Evolutionary conservation across 2,797 vertebrate genomes (phyloP).

Genomic region (Champsocephalus gunnari): DNA sequence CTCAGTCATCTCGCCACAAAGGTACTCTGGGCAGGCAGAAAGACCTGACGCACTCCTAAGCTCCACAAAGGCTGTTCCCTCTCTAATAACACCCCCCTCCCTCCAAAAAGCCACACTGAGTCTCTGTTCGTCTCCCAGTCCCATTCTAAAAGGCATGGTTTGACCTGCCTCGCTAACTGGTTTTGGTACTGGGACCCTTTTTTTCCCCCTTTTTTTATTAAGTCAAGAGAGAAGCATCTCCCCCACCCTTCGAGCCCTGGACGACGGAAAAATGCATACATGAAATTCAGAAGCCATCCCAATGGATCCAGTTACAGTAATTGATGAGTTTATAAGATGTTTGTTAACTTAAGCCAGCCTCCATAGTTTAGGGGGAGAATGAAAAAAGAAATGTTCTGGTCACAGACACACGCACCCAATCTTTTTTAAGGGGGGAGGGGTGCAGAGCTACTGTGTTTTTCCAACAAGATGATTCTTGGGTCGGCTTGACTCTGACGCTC

Average conservation of each 20-base stretch:
- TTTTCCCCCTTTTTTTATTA: conserved; percentile 19
- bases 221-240: conserved; percentile 43
- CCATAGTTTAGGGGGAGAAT: conserved; percentile 63
- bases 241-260: conserved; percentile 53
- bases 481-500: conserved; percentile 52
- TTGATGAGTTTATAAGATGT: conserved; percentile 84
- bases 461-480: conserved; percentile 60
- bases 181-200: conserved; percentile 34
- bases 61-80: conserved; percentile 74
- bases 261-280: conserved; percentile 78
- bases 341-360: conserved; percentile 75
- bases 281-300: conserved; percentile 82
- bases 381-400: conserved; percentile 66
- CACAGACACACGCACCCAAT: conserved; percentile 29
- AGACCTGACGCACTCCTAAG: conserved; percentile 71
- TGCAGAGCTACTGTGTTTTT: conserved; percentile 74
- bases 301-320: conserved; percentile 82
- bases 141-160: conserved; percentile 48
- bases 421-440: conserved; percentile 5
- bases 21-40: conserved; percentile 77
- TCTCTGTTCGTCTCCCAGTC: conserved; percentile 52
- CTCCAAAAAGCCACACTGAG: conserved; percentile 41
- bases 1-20: conserved; percentile 82
- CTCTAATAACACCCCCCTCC: conserved; percentile 70
- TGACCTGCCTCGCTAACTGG: conserved; percentile 47